These are phyloP conservation scores for Chlorops oryzae DNA, from an alignment of 1,140 invertebrate species.

Conservation along the genomic window DNA sequence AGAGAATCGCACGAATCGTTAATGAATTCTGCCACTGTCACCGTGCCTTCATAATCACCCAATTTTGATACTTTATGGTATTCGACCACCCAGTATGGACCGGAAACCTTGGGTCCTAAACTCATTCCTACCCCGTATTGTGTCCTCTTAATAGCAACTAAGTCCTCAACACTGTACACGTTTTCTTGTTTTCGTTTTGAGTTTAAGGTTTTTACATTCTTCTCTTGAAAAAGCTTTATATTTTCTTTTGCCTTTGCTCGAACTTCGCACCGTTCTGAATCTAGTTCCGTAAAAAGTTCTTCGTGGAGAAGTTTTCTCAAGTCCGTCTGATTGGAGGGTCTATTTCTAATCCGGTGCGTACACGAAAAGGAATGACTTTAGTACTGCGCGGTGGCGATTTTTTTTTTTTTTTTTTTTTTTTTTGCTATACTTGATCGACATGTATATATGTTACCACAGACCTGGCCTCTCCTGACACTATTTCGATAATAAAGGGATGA, in stretches of 20 bases:
- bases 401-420: background rate
- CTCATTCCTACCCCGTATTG: slow-evolving; percentile 36
- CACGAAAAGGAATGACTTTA: background rate
- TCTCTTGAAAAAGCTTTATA: slow-evolving; percentile 36
- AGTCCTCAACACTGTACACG: slow-evolving; percentile 32
- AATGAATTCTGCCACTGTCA: too few relatives aligned
- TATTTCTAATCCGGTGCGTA: background rate
- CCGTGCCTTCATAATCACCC: too few relatives aligned
- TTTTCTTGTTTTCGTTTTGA: slow-evolving; percentile 23
- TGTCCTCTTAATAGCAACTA: slow-evolving; percentile 44
- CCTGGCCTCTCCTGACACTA: slow-evolving; percentile 23
- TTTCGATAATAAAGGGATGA: slow-evolving; percentile 28
- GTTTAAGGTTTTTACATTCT: slow-evolving; percentile 36
- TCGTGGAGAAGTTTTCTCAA: slow-evolving; percentile 25
- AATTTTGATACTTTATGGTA: too few relatives aligned
- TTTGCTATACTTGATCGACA: slow-evolving; percentile 25
- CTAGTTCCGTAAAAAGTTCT: slow-evolving; percentile 23
- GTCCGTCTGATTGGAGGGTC: slow-evolving; percentile 22
- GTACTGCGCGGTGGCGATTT: background rate
- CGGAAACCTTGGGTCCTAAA: slow-evolving; percentile 32
- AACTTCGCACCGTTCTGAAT: slow-evolving; percentile 14
- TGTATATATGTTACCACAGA: slow-evolving; percentile 36
- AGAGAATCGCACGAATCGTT: too few relatives aligned
- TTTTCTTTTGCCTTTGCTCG: slow-evolving; percentile 22
- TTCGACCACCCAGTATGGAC: slow-evolving; percentile 25